Evolutionary conservation across 2,113 vertebrate genomes (phyloP), one percentile per base, ranked within the genome.

Genomic region (Periophthalmodon schlosseri): DNA sequence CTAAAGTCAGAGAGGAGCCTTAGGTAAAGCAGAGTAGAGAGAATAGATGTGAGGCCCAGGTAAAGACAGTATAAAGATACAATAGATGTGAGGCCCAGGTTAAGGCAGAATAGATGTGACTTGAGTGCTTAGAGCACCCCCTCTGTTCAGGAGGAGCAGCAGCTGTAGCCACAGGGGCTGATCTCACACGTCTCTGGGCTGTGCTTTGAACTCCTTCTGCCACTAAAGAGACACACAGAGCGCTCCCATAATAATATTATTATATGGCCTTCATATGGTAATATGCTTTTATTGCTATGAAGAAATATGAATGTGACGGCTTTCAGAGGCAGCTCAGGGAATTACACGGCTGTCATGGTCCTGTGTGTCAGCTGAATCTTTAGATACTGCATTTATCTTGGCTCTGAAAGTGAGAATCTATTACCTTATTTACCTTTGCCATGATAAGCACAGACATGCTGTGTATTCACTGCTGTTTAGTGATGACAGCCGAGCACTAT

Each of bases 241-340:
- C 70, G 56, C 54, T 71, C 83, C 28, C 79, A 86, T 86, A 83
- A 87, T 85, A 86, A 84, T 85, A 87, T 87, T 86, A 89, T 88
- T 72, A 77, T 87, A 87, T 88, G 81, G 84, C 80, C 85, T 89
- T 89, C 82, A 86, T 88, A 88, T 83, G 86, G 76, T 90, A 88
- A 89, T 86, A 76, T 85, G 74, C 69, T 78, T 90, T 81, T 78
- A 86, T 86, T 86, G 73, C 86, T 86, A 79, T 80, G 76, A 78
- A 85, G 74, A 76, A 83, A 85, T 82, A 83, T 73, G 75, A 84
- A 88, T 86, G 84, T 75, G 76, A 79, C 74, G 83, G 81, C 79
- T 89, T 88, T 87, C 81, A 88, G 73, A 79, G 76, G 68, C 56
- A 76, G 87, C 80, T 89, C 81, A 85, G 78, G 74, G 78, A 89